Percentiles rank a stretch among this genome's conserved stretches.
Conservation (phyloP, 2,113 vertebrate species). For the Poeciliopsis occidentalis region DNA sequence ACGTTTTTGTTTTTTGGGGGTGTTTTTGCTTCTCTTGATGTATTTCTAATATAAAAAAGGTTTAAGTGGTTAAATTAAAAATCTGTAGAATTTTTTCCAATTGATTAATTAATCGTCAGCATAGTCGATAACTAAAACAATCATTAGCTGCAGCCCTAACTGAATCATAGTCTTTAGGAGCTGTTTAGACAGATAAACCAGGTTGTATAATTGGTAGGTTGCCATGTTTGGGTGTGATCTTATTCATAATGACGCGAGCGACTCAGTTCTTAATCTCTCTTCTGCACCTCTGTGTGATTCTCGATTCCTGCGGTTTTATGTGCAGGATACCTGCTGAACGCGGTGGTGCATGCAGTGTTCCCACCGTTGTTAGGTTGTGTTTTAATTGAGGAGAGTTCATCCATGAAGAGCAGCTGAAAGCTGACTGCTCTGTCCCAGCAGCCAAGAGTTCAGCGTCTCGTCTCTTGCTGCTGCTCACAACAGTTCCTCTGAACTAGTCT, state of each 20-base stretch:
- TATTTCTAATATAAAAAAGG: too few relatives aligned
- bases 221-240: not conserved
- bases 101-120: too few relatives aligned
- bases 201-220: not conserved
- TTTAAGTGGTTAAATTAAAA: too few relatives aligned
- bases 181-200: not conserved
- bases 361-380: slow-evolving; percentile 30
- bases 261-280: not conserved
- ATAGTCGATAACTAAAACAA: too few relatives aligned
- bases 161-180: not conserved
- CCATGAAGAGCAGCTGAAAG: slow-evolving; percentile 40
- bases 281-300: not conserved
- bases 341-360: not conserved
- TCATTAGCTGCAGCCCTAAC: too few relatives aligned
- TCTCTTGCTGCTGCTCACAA: slow-evolving; percentile 12
- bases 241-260: not conserved
- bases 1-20: too few relatives aligned
- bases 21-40: too few relatives aligned
- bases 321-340: slow-evolving; percentile 13
- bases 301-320: not conserved
- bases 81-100: too few relatives aligned
- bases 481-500: not conserved
- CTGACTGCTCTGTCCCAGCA: slow-evolving; percentile 11
- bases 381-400: slow-evolving; percentile 62
- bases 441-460: slow-evolving; percentile 17